A percentile compares a stretch with the other conserved stretches of the same genome.
These are phyloP conservation scores for Dicrostonyx torquatus DNA, from an alignment of 2,797 vertebrate genomes.

Conservation along the genomic window DNA sequence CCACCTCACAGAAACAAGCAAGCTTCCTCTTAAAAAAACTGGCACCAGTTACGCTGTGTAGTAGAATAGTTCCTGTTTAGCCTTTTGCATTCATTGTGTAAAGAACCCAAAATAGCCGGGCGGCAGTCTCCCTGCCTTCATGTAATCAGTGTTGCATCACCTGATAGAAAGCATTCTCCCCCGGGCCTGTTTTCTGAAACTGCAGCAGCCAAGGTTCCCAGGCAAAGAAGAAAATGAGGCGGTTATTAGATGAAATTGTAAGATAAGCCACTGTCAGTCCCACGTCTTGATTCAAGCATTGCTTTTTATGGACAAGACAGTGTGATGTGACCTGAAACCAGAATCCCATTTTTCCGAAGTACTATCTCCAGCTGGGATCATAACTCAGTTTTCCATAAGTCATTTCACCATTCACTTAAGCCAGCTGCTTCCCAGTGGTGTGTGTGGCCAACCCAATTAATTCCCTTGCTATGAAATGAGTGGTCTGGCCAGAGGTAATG, in stretches of 20 bases:
- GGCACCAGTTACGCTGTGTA: not conserved
- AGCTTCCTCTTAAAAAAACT: not conserved
- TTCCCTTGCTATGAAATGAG: conserved; percentile 38
- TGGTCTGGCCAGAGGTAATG: not conserved
- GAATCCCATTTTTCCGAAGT: conserved; percentile 12
- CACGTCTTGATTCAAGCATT: not conserved
- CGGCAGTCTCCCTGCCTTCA: not conserved
- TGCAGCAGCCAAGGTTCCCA: conserved; percentile 28
- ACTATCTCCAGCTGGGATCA: not conserved
- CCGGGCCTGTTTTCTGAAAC: not conserved
- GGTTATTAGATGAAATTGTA: not conserved
- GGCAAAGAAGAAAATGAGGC: not conserved
- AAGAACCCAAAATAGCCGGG: not conserved
- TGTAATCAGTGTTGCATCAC: not conserved
- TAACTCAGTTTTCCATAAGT: conserved; percentile 29
- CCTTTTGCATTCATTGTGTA: not conserved
- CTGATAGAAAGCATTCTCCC: not conserved
- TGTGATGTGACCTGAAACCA: not conserved
- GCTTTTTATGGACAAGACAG: not conserved
- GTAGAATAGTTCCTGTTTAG: not conserved
- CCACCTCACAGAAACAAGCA: not conserved
- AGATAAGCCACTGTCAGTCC: not conserved
- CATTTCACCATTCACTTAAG: conserved; percentile 45
- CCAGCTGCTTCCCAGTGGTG: conserved; percentile 43
- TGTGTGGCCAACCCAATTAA: conserved; percentile 19